Evolutionary conservation across 1,140 invertebrate species (phyloP), one percentile per base, ranked within the genome.

Genomic region (Melipona quadrifasciata): DNA sequence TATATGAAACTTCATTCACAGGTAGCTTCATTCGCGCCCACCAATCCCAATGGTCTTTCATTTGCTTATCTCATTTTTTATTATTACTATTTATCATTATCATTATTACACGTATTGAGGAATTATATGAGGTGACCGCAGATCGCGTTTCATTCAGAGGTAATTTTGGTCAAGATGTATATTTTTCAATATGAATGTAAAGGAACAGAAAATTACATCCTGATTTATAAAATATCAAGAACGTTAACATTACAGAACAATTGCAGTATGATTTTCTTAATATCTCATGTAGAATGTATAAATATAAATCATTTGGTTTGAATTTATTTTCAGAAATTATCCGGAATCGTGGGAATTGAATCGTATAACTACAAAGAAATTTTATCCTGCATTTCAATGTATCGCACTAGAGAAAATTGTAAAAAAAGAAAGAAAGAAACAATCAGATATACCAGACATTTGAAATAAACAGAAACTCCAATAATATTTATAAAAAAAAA

Each of bases 1-100:
- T 91, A 90, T 93, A 91, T 91, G 87, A 92, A 93, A 92, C 90
- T 93, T 92, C 91, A 93, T 92, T 90, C 90, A 89, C 91, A 92
- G 91, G 91, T 92, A 92, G 90, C 75, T 67, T 67, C 91, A 92
- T 89, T 93, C 91, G 89, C 91, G 87, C 91, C 92, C 91, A 87
- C 80, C 86, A 88, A 87, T 89, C 80, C 89, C 89, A 80, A 88
- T 89, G 80, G 77, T 89, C 70, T 84, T 73, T 86, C 65, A 89
- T 75, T 61, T 71, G 80, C 79, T 64, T 88, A 34, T 85, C 83
- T 89, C 71, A n/a, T 31, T 55, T 86, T 83, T 76, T 16, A 58
- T 80, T 55, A 71, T 34, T 80, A 78, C 82, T 89, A 72, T 73
- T 82, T n/a, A 53, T 51, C 57, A 71, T 58, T 80, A 86, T 70